Base-by-base conservation (phyloP, 2,113 vertebrate genomes). In the Camelus dromedarius region DNA sequence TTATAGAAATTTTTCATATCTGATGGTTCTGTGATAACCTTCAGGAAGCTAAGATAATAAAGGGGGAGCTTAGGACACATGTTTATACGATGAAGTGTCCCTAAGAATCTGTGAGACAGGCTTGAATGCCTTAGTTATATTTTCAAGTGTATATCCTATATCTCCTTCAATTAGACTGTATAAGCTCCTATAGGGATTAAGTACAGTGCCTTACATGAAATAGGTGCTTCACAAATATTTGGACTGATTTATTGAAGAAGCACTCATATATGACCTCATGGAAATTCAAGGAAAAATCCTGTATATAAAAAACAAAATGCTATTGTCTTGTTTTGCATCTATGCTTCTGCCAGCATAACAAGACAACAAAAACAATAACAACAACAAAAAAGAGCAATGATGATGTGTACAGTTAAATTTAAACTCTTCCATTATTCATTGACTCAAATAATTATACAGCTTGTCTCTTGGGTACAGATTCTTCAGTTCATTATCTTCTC, bases 191-290 rank as follows among this genome's bases (percentile, higher is more conserved):
- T 56, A 56, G 30, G 35, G 54, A 58, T 46, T 64, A 60, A 62
- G 48, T 26, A 90, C 19, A 95, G 28, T 15, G 9, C 42, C 48
- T 85, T 77, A 58, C 24, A 82, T 6, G 50, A 30, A 80, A 73
- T 26, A 80, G 82, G 42, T 83, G 14, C 48, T 73, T 92, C 75
- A 89, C 48, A 90, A 91, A 89, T 75, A 92, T 52, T 12, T 96
- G 75, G 64, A 50, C 16, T 82, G 38, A 82, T 32, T 52, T 75
- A 81, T 8, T 58, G 46, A 86, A 67, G 52, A 82, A 64, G 48
- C 38, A 86, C 60, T 14, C 26, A 62, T 30, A 81, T 46, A 82
- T n/a, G 15, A 81, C 32, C 66, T 75, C 28, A 6, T 46, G 60
- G 67, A 67, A 70, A 87, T 56, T 72, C 38, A 83, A 89, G 35